A percentile compares a stretch with the other conserved stretches of the same genome.
These are phyloP conservation scores for Lepidostoma basale DNA, from an alignment of 1,140 invertebrate species.

Conservation along the genomic window DNA sequence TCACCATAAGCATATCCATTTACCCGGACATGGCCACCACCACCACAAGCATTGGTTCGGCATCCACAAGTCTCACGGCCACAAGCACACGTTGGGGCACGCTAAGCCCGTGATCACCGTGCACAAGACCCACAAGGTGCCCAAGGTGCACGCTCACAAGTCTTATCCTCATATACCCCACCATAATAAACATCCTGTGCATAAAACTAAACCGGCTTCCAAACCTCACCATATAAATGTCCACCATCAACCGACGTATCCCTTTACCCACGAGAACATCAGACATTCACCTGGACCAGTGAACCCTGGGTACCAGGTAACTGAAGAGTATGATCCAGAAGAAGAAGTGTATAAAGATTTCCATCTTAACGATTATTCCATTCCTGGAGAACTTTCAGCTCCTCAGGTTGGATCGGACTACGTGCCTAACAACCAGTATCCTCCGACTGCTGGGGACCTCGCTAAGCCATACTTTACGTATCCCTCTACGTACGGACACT, in stretches of 20 bases:
- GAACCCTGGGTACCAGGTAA: slow-evolving; percentile 51
- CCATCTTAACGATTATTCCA: slow-evolving; percentile 18
- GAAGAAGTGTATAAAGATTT: slow-evolving; percentile 40
- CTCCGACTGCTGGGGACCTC: neutral
- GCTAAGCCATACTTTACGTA: slow-evolving; percentile 19
- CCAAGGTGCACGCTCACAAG: neutral
- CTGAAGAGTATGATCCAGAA: slow-evolving; percentile 52
- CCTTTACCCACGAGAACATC: slow-evolving; percentile 15
- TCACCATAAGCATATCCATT: slow-evolving; percentile 54
- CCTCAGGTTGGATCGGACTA: neutral
- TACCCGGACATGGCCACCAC: slow-evolving; percentile 51
- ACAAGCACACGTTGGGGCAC: slow-evolving; percentile 30
- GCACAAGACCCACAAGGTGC: slow-evolving; percentile 38
- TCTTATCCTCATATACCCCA: neutral
- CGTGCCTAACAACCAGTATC: neutral
- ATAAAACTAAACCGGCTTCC: slow-evolving; percentile 5
- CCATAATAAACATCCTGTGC: neutral
- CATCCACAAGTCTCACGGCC: slow-evolving; percentile 35
- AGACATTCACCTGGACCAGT: slow-evolving; percentile 12
- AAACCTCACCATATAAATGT: neutral
- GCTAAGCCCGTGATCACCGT: neutral
- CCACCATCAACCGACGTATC: slow-evolving; percentile 12
- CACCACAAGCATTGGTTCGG: slow-evolving; percentile 48
- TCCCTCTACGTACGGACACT: slow-evolving; percentile 30
- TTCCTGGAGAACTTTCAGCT: slow-evolving; percentile 26